Base-by-base conservation (phyloP, 2,888 invertebrate genomes). In the Prosopocoilus inquinatus region DNA sequence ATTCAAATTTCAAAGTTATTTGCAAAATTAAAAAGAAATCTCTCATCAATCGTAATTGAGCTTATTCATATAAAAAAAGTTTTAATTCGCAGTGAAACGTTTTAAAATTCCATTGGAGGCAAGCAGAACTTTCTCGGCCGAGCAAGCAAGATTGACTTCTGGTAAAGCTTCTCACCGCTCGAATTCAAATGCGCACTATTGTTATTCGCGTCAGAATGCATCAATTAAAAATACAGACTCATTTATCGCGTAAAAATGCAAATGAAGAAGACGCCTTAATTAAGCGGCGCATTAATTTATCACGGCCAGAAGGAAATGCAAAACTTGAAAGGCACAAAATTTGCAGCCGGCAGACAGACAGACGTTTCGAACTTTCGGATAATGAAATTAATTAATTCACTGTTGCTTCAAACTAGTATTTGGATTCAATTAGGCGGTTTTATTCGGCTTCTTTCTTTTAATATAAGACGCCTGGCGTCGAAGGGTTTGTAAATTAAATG, bases 281-380 rank as follows among this genome's bases (percentile, higher is more conserved):
- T 51, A 51, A 51, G 35, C 20, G 44, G 13, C 32, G 44, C 44
- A 44, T 44, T 51, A 51, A 51, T 51, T 51, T 51, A 44, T 41
- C 43, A 44, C 33, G 15, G 44, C 15, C 41, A 2, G 13, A 8
- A 5, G 12, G 41, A 41, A 41, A 41, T 41, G 41, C 12, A 41
- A 41, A 41, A 41, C 41, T 41, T 41, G 9, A 9, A 41, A 4
- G 20, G 20, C 20, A 28, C 16, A 15, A 41, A 41, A 41, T 15
- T 41, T 41, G 20, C 20, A 28, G 7, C 20, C 20, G 20, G 20
- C 20, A 28, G 20, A 28, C 20, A 28, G 20, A 28, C 20, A 28
- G 20, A 28, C 20, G 20, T 28, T 28, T 5, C 20, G 20, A 28
- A 28, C 20, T 28, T 28, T 28, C 20, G 20, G 20, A 3, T 28